Conservation (phyloP, 2,888 invertebrate species). For the Calameuta idolon region DNA sequence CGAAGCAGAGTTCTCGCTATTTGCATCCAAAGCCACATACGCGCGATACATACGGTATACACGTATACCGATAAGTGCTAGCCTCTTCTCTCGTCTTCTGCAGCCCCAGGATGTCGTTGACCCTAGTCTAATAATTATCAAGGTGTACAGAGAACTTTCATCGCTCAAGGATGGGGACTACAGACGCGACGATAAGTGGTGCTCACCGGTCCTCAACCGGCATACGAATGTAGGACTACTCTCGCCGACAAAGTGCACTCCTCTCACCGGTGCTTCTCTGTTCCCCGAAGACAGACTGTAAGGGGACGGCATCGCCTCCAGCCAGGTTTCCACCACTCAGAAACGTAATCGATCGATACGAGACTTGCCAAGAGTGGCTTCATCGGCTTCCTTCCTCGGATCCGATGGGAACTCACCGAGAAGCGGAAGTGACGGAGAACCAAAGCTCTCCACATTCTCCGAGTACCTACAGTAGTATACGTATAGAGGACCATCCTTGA, state of each 20-base stretch:
- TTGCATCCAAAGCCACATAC: not conserved
- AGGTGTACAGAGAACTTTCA: not conserved
- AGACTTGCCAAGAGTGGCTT: not conserved
- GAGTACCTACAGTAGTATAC: not conserved
- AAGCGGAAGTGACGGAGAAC: not conserved
- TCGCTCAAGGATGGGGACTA: not conserved
- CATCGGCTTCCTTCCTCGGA: not conserved
- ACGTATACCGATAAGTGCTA: not conserved
- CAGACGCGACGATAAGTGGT: not conserved
- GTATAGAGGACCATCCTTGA: not conserved
- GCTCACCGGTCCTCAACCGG: constrained; percentile 5
- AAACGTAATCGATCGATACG: not conserved
- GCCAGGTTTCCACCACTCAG: not conserved
- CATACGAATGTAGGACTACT: constrained; percentile 1
- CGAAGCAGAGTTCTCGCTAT: constrained; percentile 4
- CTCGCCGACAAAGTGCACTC: constrained; percentile 8
- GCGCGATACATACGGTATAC: not conserved
- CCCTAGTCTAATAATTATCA: not conserved
- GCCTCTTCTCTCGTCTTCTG: not conserved
- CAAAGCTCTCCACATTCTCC: not conserved
- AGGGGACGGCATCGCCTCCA: not conserved
- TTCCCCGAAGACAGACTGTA: not conserved
- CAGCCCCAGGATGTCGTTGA: constrained; percentile 6
- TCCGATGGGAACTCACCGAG: not conserved
- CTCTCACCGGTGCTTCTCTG: not conserved